phyloP scores from a whole-genome alignment of 2,888 invertebrate species.

The Leptura quadrifasciata region DNA sequence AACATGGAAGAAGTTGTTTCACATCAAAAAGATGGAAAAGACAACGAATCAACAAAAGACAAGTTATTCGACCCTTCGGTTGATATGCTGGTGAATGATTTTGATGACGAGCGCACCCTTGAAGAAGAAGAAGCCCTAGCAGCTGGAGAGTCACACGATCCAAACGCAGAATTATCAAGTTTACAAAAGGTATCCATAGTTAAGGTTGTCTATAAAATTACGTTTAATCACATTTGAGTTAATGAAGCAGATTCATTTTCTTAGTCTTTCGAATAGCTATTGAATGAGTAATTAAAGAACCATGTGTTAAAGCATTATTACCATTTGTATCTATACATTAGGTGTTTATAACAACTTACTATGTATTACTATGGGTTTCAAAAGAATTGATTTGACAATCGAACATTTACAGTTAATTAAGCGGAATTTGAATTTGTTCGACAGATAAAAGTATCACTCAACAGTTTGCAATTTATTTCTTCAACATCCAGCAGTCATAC shows the following conservation, averaged over 20 bases:
- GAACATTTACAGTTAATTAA: no score
- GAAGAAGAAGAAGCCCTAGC: constrained; percentile 98
- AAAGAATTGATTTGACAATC: neutral
- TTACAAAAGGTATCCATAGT: constrained; percentile 81
- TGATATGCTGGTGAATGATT: constrained; percentile 98
- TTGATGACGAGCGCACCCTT: constrained; percentile 96
- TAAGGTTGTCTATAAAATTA: constrained; percentile 12
- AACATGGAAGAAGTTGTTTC: constrained; percentile 71
- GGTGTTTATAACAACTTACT: neutral
- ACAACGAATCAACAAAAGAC: constrained; percentile 73
- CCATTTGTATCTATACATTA: no score
- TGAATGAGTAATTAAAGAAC: no score
- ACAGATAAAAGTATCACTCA: no score
- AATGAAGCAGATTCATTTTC: neutral
- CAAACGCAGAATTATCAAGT: constrained; percentile 91
- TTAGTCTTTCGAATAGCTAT: no score
- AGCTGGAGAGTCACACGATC: constrained; percentile 88
- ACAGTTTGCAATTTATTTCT: no score
- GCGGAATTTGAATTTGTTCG: no score
- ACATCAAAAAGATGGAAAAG: constrained; percentile 68
- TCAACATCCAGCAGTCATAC: no score
- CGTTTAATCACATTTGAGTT: neutral
- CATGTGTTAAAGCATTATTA: no score
- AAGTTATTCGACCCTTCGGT: constrained; percentile 92
- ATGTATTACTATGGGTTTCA: neutral